Evolutionary conservation across 2,888 invertebrate genomes (phyloP).

Genomic region (Nycteola revayana): DNA sequence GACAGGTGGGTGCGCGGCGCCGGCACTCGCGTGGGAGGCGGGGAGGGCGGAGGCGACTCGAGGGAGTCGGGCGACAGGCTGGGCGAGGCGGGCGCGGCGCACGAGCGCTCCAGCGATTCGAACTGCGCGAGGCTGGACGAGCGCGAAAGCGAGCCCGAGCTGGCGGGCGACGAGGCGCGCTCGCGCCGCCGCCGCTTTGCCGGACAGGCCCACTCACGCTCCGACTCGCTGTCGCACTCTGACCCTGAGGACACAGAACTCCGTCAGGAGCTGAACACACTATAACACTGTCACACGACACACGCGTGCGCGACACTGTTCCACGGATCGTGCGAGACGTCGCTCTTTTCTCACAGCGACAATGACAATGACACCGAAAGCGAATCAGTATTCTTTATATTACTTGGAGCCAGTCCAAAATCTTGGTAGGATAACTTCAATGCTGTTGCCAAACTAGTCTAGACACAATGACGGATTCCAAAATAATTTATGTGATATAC

Average conservation of each 20-base stretch:
- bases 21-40: slow-evolving; percentile 56
- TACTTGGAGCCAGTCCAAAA: slow-evolving; percentile 60
- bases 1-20: slow-evolving; percentile 81
- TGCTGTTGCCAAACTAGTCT: slow-evolving; percentile 24
- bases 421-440: slow-evolving; percentile 39
- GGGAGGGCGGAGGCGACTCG: slow-evolving; percentile 67
- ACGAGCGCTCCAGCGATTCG: slow-evolving; percentile 88
- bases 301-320: slow-evolving; percentile 1
- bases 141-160: slow-evolving; percentile 85
- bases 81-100: slow-evolving; percentile 69
- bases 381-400: slow-evolving; percentile 46
- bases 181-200: slow-evolving; percentile 87
- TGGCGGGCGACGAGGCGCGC: slow-evolving; percentile 64
- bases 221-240: slow-evolving; percentile 85
- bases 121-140: slow-evolving; percentile 92
- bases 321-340: slow-evolving; percentile 28
- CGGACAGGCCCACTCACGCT: slow-evolving; percentile 88
- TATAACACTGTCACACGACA: slow-evolving; percentile 13
- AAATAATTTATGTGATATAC: slow-evolving; percentile 13
- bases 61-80: slow-evolving; percentile 76
- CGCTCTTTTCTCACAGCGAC: slow-evolving; percentile 50
- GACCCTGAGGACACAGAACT: slow-evolving; percentile 53
- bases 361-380: slow-evolving; percentile 71
- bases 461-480: slow-evolving; percentile 22
- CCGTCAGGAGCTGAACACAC: slow-evolving; percentile 26